Percentiles rank a stretch among this genome's conserved stretches.
phyloP scores from a whole-genome alignment of 2,113 vertebrate species.

The Lophius piscatorius region DNA sequence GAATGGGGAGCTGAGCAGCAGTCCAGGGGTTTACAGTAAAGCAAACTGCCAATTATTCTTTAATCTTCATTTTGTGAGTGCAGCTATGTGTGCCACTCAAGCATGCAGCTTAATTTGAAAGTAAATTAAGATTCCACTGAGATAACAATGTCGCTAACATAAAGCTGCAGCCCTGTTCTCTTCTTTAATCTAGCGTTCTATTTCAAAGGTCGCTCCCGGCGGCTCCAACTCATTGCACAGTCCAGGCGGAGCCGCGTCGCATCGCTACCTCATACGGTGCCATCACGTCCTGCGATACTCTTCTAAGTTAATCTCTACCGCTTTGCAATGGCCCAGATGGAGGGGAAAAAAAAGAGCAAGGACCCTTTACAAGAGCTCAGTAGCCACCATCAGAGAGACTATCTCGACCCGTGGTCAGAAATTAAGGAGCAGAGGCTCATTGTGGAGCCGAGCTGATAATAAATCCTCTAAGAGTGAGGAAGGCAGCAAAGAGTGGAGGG shows the following conservation, averaged over 20 bases:
- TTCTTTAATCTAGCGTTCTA: not conserved
- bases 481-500: conserved; percentile 14
- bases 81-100: not conserved
- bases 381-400: conserved; percentile 59
- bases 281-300: not conserved
- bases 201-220: conserved; percentile 18
- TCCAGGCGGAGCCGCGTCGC: conserved; percentile 33
- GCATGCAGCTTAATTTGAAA: conserved; percentile 7
- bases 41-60: not conserved
- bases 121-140: conserved; percentile 7
- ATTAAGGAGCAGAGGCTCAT: conserved; percentile 64
- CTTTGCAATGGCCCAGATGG: conserved; percentile 2
- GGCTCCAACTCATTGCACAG: conserved; percentile 26
- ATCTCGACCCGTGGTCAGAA: conserved; percentile 64
- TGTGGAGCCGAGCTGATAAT: conserved; percentile 59
- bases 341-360: conserved; percentile 36
- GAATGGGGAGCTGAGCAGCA: not conserved
- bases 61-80: not conserved
- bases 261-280: conserved; percentile 23
- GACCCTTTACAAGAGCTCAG: conserved; percentile 34
- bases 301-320: conserved; percentile 29
- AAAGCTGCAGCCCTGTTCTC: conserved; percentile 3
- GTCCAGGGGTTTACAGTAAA: no score
- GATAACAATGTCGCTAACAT: not conserved
- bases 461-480: conserved; percentile 57